Conservation (phyloP, 2,797 vertebrate genomes). For the Gallinago solitaria region DNA sequence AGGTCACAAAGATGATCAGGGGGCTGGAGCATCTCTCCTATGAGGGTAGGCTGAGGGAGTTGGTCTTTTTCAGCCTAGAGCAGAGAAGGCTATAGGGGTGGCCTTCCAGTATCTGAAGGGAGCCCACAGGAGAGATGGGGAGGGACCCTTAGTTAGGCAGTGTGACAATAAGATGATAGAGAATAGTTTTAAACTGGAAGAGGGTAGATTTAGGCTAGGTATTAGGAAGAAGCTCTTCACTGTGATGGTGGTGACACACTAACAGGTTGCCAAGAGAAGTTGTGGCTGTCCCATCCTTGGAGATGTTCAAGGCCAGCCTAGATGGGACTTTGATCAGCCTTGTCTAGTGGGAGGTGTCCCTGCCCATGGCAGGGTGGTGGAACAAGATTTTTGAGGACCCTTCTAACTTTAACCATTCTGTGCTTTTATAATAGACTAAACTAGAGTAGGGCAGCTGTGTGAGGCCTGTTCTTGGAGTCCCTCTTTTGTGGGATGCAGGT, state of each 20-base stretch:
- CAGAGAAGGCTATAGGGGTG: not conserved
- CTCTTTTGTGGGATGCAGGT: not conserved
- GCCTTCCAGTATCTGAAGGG: not conserved
- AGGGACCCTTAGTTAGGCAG: not conserved
- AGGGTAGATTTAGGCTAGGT: not conserved
- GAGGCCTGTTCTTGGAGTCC: fast-evolving
- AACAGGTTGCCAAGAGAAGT: not conserved
- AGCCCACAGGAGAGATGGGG: not conserved
- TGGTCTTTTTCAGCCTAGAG: not conserved
- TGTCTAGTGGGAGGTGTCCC: not conserved
- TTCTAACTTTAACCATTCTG: not conserved
- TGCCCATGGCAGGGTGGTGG: not conserved
- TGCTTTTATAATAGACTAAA: not conserved
- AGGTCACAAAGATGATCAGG: not conserved
- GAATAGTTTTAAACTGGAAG: not conserved
- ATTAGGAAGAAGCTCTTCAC: not conserved
- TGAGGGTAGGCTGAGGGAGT: not conserved
- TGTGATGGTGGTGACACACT: not conserved
- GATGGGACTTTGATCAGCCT: not conserved
- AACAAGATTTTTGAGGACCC: not conserved
- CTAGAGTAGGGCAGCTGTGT: fast-evolving
- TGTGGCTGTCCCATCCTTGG: not conserved
- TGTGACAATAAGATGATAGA: not conserved
- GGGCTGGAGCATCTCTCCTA: not conserved
- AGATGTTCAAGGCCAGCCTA: not conserved